phyloP scores from a whole-genome alignment of 2,113 vertebrate genomes.

The Arizona elegans region DNA sequence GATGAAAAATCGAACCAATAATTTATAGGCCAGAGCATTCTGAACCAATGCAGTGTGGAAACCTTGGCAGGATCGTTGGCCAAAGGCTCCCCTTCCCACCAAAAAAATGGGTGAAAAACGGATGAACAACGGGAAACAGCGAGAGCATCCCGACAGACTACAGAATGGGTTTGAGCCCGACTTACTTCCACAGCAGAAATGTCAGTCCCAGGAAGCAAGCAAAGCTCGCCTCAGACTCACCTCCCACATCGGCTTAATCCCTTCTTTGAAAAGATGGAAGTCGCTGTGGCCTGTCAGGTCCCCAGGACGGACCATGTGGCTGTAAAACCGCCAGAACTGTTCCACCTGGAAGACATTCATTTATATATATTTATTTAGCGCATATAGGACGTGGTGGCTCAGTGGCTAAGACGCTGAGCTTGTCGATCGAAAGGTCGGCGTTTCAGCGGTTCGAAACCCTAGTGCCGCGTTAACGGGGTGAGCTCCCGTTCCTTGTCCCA shows the following conservation, averaged over 20 bases:
- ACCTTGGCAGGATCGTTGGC: background rate
- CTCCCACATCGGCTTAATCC: conserved; percentile 87
- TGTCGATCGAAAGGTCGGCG: no score
- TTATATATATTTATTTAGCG: background rate
- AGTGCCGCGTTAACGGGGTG: no score
- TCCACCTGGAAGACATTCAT: conserved; percentile 69
- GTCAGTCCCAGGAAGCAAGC: background rate
- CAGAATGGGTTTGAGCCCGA: background rate
- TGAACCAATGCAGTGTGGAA: no score
- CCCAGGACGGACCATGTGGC: conserved; percentile 83
- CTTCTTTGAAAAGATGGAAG: conserved; percentile 85
- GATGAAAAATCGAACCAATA: no score
- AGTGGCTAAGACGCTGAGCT: no score
- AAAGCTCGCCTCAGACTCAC: conserved; percentile 52
- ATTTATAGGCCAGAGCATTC: background rate
- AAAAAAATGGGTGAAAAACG: background rate
- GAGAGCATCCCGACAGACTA: background rate
- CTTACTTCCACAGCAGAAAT: background rate
- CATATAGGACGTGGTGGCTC: no score
- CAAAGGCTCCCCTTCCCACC: background rate
- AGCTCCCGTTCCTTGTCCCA: no score
- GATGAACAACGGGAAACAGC: no score
- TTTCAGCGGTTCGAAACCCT: no score
- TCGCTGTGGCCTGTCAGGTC: conserved; percentile 84
- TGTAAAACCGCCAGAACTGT: conserved; percentile 84